Evolutionary conservation across 1,140 invertebrate genomes (phyloP).

Genomic region (Helicoverpa zea): DNA sequence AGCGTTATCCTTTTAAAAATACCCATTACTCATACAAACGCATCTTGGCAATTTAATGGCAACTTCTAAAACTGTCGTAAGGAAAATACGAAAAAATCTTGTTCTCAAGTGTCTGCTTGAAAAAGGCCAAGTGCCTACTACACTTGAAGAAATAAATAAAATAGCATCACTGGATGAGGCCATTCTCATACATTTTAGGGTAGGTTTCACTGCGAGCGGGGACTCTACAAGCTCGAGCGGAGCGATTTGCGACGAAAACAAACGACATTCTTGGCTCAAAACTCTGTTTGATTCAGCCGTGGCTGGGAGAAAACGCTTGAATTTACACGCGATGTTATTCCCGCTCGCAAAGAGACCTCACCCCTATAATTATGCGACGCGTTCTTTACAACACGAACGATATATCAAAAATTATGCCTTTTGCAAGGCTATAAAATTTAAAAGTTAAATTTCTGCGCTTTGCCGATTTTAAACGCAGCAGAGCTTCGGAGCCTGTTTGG

Average conservation of each 20-base stretch:
- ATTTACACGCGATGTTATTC: not conserved
- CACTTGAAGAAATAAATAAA: slow-evolving; percentile 25
- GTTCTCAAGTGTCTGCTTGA: slow-evolving; percentile 14
- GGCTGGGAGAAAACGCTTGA: not conserved
- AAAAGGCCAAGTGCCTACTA: slow-evolving; percentile 39
- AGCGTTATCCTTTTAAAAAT: not conserved
- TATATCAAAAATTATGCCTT: slow-evolving; percentile 73
- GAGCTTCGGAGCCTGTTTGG: slow-evolving; percentile 6
- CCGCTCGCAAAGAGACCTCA: slow-evolving; percentile 47
- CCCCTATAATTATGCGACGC: slow-evolving; percentile 60
- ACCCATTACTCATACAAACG: slow-evolving; percentile 23
- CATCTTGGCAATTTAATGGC: slow-evolving; percentile 31
- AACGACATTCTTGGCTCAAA: not conserved
- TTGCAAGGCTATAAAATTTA: slow-evolving; percentile 70
- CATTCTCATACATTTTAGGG: not conserved
- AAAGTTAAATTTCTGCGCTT: slow-evolving; percentile 68
- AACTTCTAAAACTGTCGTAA: slow-evolving; percentile 25
- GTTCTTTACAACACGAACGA: slow-evolving; percentile 49
- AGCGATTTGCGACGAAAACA: not conserved
- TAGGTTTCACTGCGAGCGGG: not conserved
- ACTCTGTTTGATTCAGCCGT: not conserved
- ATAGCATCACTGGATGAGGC: slow-evolving; percentile 17
- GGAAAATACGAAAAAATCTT: slow-evolving; percentile 15
- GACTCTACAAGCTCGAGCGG: not conserved
- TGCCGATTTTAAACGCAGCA: slow-evolving; percentile 48